Percentiles rank a stretch among this genome's conserved stretches.
phyloP scores from a whole-genome alignment of 2,113 vertebrate species.

The Cnemophilus loriae region DNA sequence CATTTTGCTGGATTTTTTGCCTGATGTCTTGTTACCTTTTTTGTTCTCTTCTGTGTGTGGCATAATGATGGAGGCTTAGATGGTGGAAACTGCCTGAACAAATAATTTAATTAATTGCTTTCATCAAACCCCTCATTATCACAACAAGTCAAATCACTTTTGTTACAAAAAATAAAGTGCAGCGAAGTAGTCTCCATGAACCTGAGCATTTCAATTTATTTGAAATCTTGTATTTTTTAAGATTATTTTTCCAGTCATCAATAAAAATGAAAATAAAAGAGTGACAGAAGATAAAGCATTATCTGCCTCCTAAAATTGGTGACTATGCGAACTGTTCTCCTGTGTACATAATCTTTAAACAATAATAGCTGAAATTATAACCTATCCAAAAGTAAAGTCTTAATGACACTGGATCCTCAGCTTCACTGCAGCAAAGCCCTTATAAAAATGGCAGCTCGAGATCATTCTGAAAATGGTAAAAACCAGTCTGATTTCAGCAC shows the following conservation, averaged over 20 bases:
- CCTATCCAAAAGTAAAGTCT: background rate
- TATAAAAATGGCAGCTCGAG: background rate
- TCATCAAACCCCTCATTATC: constrained; percentile 50
- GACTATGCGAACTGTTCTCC: background rate
- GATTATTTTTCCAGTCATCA: background rate
- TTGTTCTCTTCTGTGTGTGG: too few relatives aligned
- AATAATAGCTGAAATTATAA: background rate
- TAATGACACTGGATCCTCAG: background rate
- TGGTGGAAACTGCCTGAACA: constrained; percentile 12
- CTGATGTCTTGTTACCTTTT: background rate
- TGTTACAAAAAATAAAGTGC: background rate
- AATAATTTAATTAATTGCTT: constrained; percentile 57
- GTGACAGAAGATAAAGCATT: background rate
- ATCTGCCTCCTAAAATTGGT: background rate
- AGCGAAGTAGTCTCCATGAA: background rate
- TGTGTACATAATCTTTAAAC: background rate
- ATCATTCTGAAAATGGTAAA: background rate
- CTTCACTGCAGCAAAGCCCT: background rate
- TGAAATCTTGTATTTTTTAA: background rate
- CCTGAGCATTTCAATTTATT: background rate
- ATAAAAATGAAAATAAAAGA: background rate
- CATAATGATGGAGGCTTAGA: background rate
- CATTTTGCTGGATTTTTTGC: background rate
- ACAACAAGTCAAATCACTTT: background rate
- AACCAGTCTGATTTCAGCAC: background rate